Percentiles rank a stretch among this genome's conserved stretches.
These are phyloP conservation scores for Chromobotia macracanthus DNA, from an alignment of 2,797 vertebrate genomes.

Conservation along the genomic window DNA sequence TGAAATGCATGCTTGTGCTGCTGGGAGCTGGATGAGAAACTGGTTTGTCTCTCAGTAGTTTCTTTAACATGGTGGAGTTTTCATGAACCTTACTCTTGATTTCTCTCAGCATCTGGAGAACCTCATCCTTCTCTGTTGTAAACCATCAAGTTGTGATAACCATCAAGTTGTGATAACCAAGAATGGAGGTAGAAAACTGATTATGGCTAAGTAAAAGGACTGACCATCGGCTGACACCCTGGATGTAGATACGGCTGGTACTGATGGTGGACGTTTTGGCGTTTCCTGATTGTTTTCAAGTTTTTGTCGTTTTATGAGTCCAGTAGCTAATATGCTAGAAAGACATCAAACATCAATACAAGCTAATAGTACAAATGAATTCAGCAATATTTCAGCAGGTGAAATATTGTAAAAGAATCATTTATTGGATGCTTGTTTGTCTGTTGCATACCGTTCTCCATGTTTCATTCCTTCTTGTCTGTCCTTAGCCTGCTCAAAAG, in stretches of 20 bases:
- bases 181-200: conserved; percentile 62
- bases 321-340: background rate
- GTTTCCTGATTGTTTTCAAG: background rate
- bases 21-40: background rate
- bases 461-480: background rate
- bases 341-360: background rate
- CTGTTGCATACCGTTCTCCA: background rate
- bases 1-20: background rate
- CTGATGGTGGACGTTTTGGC: background rate
- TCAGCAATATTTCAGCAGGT: background rate
- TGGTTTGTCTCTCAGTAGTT: background rate
- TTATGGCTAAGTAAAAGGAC: background rate
- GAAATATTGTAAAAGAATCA: background rate
- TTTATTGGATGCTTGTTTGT: background rate
- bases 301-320: background rate
- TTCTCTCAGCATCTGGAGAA: conserved; percentile 14
- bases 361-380: no score
- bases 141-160: conserved; percentile 26
- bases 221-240: background rate
- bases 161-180: no score
- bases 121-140: background rate
- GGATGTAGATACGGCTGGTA: background rate
- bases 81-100: conserved; percentile 30
- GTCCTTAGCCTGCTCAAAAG: conserved; percentile 5
- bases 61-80: conserved; percentile 26